A percentile compares a stretch with the other conserved stretches of the same genome.
These are phyloP conservation scores for Drosophila rellima DNA, from an alignment of 2,888 invertebrate species.

Conservation along the genomic window DNA sequence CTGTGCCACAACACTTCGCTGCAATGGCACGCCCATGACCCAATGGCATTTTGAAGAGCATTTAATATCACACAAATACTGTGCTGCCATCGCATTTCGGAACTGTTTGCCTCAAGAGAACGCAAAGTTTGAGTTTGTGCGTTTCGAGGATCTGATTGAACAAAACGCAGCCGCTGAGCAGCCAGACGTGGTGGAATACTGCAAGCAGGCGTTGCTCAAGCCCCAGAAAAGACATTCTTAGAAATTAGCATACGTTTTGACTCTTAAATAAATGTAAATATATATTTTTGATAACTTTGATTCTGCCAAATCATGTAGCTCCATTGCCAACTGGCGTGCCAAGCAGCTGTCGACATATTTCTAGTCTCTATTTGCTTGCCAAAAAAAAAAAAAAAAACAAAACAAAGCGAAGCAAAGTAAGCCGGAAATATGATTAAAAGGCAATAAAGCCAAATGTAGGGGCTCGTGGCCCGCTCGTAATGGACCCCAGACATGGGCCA, in stretches of 20 bases:
- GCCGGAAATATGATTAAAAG: constrained; percentile 77
- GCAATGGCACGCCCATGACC: constrained; percentile 87
- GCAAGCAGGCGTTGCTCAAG: constrained; percentile 74
- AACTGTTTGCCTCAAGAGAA: constrained; percentile 74
- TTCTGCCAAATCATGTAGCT: constrained; percentile 15
- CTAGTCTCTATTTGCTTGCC: constrained; percentile 14
- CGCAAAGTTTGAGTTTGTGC: constrained; percentile 87
- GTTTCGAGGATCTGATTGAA: constrained; percentile 88
- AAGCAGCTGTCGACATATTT: constrained; percentile 52
- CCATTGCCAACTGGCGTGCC: constrained; percentile 10
- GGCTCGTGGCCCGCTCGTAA: constrained; percentile 40
- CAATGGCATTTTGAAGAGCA: constrained; percentile 94
- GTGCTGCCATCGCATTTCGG: constrained; percentile 91
- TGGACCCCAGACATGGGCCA: constrained; percentile 68
- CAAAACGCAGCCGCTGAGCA: constrained; percentile 71
- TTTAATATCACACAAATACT: constrained; percentile 91
- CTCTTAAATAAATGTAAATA: constrained; percentile 58
- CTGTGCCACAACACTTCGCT: constrained; percentile 89
- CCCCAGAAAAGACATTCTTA: constrained; percentile 65
- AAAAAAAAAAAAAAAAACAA: constrained; percentile 32
- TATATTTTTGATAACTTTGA: constrained; percentile 24
- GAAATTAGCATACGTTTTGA: constrained; percentile 27
- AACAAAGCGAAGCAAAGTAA: constrained; percentile 32
- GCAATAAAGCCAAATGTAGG: constrained; percentile 71
- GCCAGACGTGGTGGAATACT: constrained; percentile 72